A percentile compares a stretch with the other conserved stretches of the same genome.
phyloP scores from a whole-genome alignment of 1,140 invertebrate genomes.

The Teleogryllus occipitalis region DNA sequence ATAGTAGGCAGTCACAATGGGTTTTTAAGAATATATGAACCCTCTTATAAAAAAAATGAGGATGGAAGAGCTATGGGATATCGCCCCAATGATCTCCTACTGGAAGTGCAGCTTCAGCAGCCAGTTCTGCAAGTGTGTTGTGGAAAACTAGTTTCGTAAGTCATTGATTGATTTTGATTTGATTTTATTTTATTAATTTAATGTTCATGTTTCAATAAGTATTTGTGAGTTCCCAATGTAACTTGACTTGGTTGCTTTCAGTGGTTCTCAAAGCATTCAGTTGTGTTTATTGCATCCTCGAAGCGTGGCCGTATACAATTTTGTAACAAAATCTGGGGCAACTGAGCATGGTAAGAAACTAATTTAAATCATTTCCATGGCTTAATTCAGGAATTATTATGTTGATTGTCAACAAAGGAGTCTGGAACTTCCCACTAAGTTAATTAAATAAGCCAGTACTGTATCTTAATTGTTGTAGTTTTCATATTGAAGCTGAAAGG shows the following conservation, averaged over 20 bases:
- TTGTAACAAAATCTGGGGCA: conserved; percentile 12
- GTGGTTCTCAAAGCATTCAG: conserved; percentile 14
- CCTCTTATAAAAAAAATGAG: background rate
- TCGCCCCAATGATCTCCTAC: conserved; percentile 10
- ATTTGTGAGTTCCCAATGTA: background rate
- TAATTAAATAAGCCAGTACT: background rate
- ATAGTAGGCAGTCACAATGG: conserved; percentile 17
- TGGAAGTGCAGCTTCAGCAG: conserved; percentile 8
- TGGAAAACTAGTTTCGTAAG: conserved; percentile 20
- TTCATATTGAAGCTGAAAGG: background rate
- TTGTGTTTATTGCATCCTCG: conserved; percentile 13
- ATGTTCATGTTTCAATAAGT: background rate
- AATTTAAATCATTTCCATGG: no score
- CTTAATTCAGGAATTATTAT: no score
- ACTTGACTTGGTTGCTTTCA: background rate
- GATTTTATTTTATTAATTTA: background rate
- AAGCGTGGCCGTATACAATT: conserved; percentile 16
- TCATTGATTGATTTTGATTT: background rate
- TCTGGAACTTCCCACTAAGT: no score
- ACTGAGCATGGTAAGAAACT: conserved; percentile 17
- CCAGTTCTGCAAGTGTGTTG: conserved; percentile 10
- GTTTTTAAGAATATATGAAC: conserved; percentile 12
- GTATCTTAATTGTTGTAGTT: background rate
- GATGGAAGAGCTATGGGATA: background rate
- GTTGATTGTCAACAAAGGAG: no score